phyloP scores from a whole-genome alignment of 2,888 invertebrate species.

The Cephus spinipes region DNA sequence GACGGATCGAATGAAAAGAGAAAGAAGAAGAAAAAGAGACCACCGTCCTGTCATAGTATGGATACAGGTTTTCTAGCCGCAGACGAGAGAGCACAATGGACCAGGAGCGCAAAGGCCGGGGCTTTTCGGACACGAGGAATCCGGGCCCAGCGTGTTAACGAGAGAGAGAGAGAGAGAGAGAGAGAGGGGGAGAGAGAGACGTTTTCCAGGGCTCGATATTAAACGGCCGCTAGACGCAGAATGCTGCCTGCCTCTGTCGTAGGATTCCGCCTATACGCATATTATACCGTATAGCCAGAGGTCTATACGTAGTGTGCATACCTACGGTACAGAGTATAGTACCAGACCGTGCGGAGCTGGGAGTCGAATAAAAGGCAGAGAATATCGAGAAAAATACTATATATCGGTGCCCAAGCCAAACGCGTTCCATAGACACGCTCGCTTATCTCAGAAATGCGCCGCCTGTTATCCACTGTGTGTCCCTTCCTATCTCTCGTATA shows the following conservation, averaged over 20 bases:
- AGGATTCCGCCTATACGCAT: not conserved
- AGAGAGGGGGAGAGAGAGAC: not conserved
- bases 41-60: not conserved
- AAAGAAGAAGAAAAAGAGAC: not conserved
- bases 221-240: not conserved
- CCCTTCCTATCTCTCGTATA: not conserved
- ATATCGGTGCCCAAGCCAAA: not conserved
- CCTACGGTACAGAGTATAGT: not conserved
- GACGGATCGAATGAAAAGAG: not conserved
- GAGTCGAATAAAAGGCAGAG: not conserved
- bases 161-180: not conserved
- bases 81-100: not conserved
- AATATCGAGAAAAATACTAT: not conserved
- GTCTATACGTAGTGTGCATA: not conserved
- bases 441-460: constrained; percentile 12
- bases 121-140: not conserved
- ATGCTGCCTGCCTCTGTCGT: not conserved
- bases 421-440: not conserved
- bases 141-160: not conserved
- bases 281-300: not conserved
- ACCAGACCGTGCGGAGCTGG: not conserved
- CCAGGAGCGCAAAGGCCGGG: not conserved
- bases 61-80: not conserved
- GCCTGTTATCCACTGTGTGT: constrained; percentile 6
- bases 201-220: not conserved